Evolutionary conservation across 2,888 invertebrate species (phyloP), one percentile per base, ranked within the genome.

Genomic region (Pseudoips prasinana): DNA sequence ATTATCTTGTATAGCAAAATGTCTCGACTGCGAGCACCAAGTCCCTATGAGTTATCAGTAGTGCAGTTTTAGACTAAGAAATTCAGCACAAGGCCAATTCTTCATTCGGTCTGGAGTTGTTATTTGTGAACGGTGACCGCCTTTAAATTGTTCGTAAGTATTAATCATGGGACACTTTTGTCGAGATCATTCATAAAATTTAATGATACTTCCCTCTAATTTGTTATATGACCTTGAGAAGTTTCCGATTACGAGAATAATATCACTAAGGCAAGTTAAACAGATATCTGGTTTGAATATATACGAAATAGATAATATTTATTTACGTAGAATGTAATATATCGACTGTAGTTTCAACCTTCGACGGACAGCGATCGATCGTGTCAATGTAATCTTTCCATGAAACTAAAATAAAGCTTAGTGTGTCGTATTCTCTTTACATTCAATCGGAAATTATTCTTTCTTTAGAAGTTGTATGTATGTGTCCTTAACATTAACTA

Each of bases 31-130:
- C n/a, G 14, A 5, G 5, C 14, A 14, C 5, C 5, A 14, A 14
- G 3, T 14, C 14, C 14, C 14, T 14, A 38, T 33, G 33, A 27
- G 22, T 34, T 10, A 28, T 17, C 23, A 29, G 27, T 49, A n/a
- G 7, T 47, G 53, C 47, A 46, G 46, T 56, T 66, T 54, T 54
- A 61, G 50, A 61, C 39, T 45, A 58, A 56, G 48, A 50, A 62
- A 74, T 70, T 63, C 50, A 57, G 74, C 52, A 54, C 79, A 76
- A 78, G 77, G 78, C 51, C 65, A 52, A 46, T 30, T 27, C 53
- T 64, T 54, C 49, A 49, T 46, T 45, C 47, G 46, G 42, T 53
- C 64, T 71, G 66, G 70, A 70, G 58, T 40, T 39, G 44, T 58
- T 65, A 68, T 67, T 63, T 65, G 55, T 54, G 59, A 49, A 58